Base-by-base conservation (phyloP, 1,140 invertebrate species). In the Latrodectus geometricus region DNA sequence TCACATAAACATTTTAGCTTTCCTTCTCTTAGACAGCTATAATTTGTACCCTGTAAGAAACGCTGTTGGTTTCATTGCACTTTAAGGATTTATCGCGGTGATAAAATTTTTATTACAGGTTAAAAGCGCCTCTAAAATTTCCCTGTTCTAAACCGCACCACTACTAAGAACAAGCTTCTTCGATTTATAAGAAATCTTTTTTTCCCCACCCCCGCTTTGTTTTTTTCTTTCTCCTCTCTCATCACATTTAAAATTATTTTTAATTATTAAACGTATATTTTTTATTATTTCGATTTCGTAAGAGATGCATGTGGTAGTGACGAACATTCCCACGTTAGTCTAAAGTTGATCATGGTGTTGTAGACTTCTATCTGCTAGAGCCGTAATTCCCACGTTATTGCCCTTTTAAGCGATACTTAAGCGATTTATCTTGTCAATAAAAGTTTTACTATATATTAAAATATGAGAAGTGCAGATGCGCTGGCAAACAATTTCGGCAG, bases 381-480 rank as follows among this genome's bases (percentile, higher is more conserved):
- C 83, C 74, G 83, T 86, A 77, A 86, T 86, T 86, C 72, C 83
- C 21, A 21, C 65, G 83, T 86, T 86, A 86, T 78, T 54, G 83
- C 83, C 83, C 83, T 86, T 84, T 86, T 86, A 86, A 86, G 70
- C 75, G 83, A 69, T 74, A 86, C 83, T 86, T 86, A 86, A 86
- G 68, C 83, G 83, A 86, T 86, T 86, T 86, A 86, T 86, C 83
- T 77, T 78, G 83, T 86, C 83, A 86, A 86, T 86, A 86, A 86
- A 86, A 86, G 65, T 86, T 86, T 86, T 86, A 86, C 83, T 86
- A 86, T 86, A 86, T 86, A 86, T 86, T 86, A 86, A 86, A 86
- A 86, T 86, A 86, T 86, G 66, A 66, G 83, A 70, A 81, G 66
- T 61, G 50, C 65, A 65, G 75, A 12, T 74, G 54, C 56, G 65